These are phyloP conservation scores for Pungitius pungitius DNA, from an alignment of 2,113 vertebrate species.

Conservation along the genomic window DNA sequence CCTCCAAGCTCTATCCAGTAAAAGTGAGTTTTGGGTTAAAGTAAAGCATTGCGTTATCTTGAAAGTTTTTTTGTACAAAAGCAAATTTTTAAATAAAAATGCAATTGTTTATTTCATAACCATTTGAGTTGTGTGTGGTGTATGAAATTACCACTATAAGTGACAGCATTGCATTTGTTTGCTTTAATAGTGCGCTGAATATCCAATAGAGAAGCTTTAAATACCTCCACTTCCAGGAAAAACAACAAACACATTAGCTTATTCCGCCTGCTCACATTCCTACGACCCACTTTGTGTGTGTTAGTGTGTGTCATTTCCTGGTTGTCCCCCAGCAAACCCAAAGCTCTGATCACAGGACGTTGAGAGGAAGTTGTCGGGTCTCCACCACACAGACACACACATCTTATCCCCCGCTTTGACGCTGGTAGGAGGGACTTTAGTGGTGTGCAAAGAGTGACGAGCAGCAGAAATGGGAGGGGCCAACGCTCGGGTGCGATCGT, in stretches of 20 bases:
- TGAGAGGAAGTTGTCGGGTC: constrained; percentile 67
- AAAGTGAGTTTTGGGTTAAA: background rate
- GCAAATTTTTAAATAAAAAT: background rate
- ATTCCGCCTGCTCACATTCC: constrained; percentile 9
- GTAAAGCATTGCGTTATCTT: background rate
- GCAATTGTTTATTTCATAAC: background rate
- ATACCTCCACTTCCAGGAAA: background rate
- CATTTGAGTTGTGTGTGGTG: background rate
- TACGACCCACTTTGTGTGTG: constrained; percentile 2
- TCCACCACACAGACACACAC: constrained; percentile 9
- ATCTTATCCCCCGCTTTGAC: constrained; percentile 46
- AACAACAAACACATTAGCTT: constrained; percentile 2
- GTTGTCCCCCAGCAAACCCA: constrained; percentile 58
- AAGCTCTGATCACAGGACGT: constrained; percentile 72
- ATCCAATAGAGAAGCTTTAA: background rate
- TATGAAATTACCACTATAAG: background rate
- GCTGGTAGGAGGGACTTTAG: constrained; percentile 21
- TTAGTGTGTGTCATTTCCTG: constrained; percentile 57
- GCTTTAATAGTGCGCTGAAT: background rate
- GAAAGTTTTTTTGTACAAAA: background rate
- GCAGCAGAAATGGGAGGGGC: background rate
- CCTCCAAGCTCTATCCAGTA: background rate
- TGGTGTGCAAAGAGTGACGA: constrained; percentile 18
- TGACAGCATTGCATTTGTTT: background rate
- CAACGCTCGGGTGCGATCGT: constrained; percentile 28